These are phyloP conservation scores for Carettochelys insculpta DNA, from an alignment of 2,113 vertebrate genomes.

Conservation along the genomic window DNA sequence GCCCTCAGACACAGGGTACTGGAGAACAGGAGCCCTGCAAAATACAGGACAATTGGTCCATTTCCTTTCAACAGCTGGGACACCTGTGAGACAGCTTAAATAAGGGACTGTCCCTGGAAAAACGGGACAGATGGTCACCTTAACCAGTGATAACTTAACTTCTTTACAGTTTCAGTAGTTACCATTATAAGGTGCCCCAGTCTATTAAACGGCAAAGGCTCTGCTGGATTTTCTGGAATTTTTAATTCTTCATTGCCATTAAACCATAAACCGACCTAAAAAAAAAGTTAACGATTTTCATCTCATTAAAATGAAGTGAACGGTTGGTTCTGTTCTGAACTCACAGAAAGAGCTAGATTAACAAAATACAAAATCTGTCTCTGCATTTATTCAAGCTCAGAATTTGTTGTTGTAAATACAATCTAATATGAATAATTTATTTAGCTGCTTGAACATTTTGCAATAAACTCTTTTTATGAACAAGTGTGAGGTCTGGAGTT, in stretches of 20 bases:
- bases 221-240: slow-evolving; percentile 73
- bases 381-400: not conserved
- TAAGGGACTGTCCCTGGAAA: too few species aligned
- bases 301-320: not conserved
- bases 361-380: not conserved
- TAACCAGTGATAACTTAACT: not conserved
- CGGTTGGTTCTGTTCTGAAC: not conserved
- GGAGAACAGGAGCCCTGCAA: too few species aligned
- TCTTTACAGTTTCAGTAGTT: slow-evolving; percentile 16
- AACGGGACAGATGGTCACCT: too few species aligned
- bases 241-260: slow-evolving; percentile 64
- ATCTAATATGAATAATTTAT: not conserved
- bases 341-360: not conserved
- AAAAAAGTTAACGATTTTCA: not conserved
- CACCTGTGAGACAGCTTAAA: too few species aligned
- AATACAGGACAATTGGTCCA: too few species aligned
- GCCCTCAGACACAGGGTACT: too few species aligned
- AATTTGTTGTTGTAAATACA: not conserved
- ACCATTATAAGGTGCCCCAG: slow-evolving; percentile 83
- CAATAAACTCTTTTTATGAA: not conserved
- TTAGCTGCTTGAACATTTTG: accelerated
- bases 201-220: slow-evolving; percentile 78
- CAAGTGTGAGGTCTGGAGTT: too few species aligned
- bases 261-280: slow-evolving; percentile 90
- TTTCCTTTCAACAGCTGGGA: too few species aligned